Evolutionary conservation across 2,888 invertebrate genomes (phyloP).

Genomic region (Archips crataeganus): DNA sequence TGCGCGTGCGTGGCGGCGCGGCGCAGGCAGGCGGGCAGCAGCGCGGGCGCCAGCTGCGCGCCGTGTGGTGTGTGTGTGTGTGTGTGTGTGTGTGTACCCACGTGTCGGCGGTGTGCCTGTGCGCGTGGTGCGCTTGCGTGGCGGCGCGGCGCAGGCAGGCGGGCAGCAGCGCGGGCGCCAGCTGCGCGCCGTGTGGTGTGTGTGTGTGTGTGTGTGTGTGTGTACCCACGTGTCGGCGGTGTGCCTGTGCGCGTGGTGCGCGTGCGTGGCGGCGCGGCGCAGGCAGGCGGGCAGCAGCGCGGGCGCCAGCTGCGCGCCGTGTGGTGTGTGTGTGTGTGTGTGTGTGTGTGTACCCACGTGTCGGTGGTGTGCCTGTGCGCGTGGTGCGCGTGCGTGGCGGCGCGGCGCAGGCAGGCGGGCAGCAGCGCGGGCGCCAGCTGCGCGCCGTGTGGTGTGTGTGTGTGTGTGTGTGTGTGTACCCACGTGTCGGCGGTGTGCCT

Average conservation of each 20-base stretch:
- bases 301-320: background rate
- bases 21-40: slow-evolving; percentile 23
- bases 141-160: slow-evolving; percentile 59
- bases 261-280: slow-evolving; percentile 21
- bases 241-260: slow-evolving; percentile 53
- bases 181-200: background rate
- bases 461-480: slow-evolving; percentile 70
- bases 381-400: slow-evolving; percentile 44
- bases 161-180: slow-evolving; percentile 16
- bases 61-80: background rate
- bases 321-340: no score
- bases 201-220: background rate
- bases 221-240: slow-evolving; percentile 61
- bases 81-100: slow-evolving; percentile 69
- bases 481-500: slow-evolving; percentile 19
- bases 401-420: slow-evolving; percentile 21
- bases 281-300: slow-evolving; percentile 21
- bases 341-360: slow-evolving; percentile 51
- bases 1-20: slow-evolving; percentile 62
- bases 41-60: slow-evolving; percentile 6
- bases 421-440: slow-evolving; percentile 3
- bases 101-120: slow-evolving; percentile 17
- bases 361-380: slow-evolving; percentile 59
- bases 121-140: slow-evolving; percentile 50
- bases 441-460: slow-evolving; percentile 28